phyloP scores from a whole-genome alignment of 2,113 vertebrate species.

The Phodopus roborovskii region DNA sequence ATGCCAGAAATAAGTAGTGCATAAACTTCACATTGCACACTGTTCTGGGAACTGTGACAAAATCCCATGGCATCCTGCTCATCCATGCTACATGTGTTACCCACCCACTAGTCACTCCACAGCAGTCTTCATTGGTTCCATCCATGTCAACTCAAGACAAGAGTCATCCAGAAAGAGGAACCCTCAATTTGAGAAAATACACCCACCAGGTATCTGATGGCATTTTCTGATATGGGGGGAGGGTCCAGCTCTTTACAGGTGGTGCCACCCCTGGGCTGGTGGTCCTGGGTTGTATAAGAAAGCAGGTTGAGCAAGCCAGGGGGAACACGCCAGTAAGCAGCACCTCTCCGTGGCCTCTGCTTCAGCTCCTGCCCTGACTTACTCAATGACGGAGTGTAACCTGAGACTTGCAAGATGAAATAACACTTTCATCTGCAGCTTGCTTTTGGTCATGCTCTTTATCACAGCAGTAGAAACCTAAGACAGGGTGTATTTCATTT shows the following conservation, averaged over 20 bases:
- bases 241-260: neutral
- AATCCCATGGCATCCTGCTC: neutral
- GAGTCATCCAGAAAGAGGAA: neutral
- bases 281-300: neutral
- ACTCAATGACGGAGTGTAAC: neutral
- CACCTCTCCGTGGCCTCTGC: neutral
- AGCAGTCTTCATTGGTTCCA: neutral
- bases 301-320: neutral
- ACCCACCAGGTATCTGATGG: neutral
- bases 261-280: neutral
- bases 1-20: neutral
- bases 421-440: neutral
- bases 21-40: neutral
- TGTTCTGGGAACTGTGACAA: too few relatives aligned
- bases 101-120: neutral
- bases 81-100: neutral
- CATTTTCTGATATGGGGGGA: neutral
- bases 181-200: neutral
- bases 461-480: neutral
- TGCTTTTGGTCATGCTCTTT: neutral
- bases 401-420: neutral
- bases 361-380: neutral
- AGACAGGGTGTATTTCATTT: neutral
- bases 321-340: neutral
- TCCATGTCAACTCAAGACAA: neutral